Percentiles rank a stretch among this genome's conserved stretches.
phyloP scores from a whole-genome alignment of 2,888 invertebrate genomes.

The Melieria picta region DNA sequence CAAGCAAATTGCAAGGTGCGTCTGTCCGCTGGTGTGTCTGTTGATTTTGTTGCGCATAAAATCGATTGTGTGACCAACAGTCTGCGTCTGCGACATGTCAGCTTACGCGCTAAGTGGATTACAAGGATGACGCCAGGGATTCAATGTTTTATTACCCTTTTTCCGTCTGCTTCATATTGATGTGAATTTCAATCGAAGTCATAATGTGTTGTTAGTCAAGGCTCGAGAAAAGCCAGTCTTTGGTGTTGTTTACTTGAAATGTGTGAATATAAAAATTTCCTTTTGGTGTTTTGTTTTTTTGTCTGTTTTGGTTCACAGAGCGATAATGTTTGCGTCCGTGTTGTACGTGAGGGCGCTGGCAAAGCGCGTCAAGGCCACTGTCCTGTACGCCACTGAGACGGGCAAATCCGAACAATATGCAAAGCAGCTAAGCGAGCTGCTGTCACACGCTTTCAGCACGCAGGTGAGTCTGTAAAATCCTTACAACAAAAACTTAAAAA shows the following conservation, averaged over 20 bases:
- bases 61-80: too few species aligned
- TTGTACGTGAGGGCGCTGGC: conserved; percentile 93
- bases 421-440: conserved; percentile 87
- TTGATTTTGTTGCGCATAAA: too few species aligned
- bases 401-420: conserved; percentile 96
- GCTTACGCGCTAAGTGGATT: conserved; percentile 6
- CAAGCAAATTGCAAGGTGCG: conserved; percentile 91
- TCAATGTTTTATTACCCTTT: too few species aligned
- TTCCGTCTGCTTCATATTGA: too few species aligned
- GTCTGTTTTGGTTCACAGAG: conserved; percentile 67
- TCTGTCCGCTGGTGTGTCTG: not conserved
- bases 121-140: not conserved
- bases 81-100: too few species aligned
- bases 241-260: not conserved
- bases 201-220: not conserved
- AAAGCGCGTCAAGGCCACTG: conserved; percentile 93
- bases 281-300: not conserved
- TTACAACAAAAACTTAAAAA: too few species aligned
- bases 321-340: conserved; percentile 96
- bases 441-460: conserved; percentile 95
- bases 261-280: not conserved
- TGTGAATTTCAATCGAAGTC: not conserved
- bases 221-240: not conserved
- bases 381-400: conserved; percentile 94
- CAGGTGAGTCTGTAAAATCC: conserved; percentile 71